A percentile compares a stretch with the other conserved stretches of the same genome.
Evolutionary conservation across 2,797 vertebrate genomes (phyloP).

Genomic region (Alauda arvensis): DNA sequence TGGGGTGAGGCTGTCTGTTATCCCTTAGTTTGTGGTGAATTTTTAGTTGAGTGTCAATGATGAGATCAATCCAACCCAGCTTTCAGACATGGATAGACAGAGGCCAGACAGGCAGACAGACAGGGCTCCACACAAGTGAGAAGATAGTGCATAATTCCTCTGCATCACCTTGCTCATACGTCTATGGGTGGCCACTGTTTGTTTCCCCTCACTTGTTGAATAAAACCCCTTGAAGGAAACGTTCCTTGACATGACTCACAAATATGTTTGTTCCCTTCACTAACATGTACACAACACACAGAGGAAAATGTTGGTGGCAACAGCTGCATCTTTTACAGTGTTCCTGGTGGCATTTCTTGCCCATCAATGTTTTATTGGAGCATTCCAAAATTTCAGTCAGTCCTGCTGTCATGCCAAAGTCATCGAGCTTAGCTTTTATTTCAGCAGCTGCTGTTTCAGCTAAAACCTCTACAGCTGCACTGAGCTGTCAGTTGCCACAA

Average conservation of each 20-base stretch:
- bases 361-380: neutral
- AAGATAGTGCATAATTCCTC: neutral
- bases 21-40: neutral
- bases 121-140: neutral
- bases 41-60: neutral
- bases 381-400: neutral
- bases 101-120: neutral
- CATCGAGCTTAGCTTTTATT: neutral
- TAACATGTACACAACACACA: neutral
- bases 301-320: neutral
- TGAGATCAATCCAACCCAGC: neutral
- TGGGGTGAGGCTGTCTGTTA: neutral
- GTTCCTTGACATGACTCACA: neutral
- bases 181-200: neutral
- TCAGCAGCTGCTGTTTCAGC: conserved; percentile 12
- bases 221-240: neutral
- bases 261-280: neutral
- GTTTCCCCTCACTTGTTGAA: neutral
- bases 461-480: conserved; percentile 9
- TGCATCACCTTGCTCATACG: neutral
- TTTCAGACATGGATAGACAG: neutral
- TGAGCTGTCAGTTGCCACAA: neutral
- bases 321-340: neutral
- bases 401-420: neutral
- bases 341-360: neutral